phyloP scores from a whole-genome alignment of 2,888 invertebrate genomes.

The Lobophora halterata region DNA sequence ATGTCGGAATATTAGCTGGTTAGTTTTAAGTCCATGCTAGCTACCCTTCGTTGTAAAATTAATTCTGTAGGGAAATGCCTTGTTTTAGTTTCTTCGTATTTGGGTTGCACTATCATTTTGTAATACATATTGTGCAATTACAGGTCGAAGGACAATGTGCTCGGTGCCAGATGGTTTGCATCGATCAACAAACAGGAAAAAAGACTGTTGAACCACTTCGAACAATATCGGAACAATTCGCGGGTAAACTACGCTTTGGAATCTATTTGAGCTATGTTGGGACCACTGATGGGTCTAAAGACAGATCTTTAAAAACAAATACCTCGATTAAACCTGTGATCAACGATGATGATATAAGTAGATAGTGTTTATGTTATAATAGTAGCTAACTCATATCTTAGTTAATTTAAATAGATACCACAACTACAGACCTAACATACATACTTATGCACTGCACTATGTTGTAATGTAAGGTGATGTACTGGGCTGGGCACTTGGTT shows the following conservation, averaged over 20 bases:
- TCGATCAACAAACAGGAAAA: constrained; percentile 91
- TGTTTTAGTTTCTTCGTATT: no score
- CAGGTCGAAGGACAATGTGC: constrained; percentile 91
- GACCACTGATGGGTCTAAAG: constrained; percentile 49
- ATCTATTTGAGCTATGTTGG: constrained; percentile 84
- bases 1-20: no score
- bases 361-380: constrained; percentile 40
- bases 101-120: no score
- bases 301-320: constrained; percentile 42
- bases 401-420: background rate
- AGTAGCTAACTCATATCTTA: background rate
- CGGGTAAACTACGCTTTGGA: constrained; percentile 90
- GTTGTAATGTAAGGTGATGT: no score
- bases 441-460: no score
- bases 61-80: no score
- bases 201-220: constrained; percentile 89
- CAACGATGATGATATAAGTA: constrained; percentile 55
- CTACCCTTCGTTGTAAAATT: no score
- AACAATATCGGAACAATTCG: constrained; percentile 86
- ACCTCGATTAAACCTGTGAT: constrained; percentile 47
- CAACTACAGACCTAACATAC: no score
- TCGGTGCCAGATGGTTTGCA: constrained; percentile 97
- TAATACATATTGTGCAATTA: no score
- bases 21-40: no score
- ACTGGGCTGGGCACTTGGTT: no score